Evolutionary conservation across 2,113 vertebrate species (phyloP).

Genomic region (Caranx ignobilis): DNA sequence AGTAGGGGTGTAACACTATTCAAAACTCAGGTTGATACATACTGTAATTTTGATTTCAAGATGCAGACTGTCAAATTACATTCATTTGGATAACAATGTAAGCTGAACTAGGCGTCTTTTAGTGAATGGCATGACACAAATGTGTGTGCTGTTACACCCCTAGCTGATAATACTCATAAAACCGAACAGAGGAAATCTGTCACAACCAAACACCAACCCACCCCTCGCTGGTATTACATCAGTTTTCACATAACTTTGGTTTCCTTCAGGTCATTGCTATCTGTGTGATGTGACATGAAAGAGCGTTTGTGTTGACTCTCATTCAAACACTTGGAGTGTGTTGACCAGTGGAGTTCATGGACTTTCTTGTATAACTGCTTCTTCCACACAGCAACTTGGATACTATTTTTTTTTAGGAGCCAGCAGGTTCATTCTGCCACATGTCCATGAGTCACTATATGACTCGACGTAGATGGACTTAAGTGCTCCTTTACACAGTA

Average conservation of each 20-base stretch:
- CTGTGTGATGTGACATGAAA: constrained; percentile 7
- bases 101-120: no score
- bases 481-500: neutral
- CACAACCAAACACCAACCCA: constrained; percentile 45
- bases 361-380: constrained; percentile 5
- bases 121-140: no score
- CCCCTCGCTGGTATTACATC: constrained; percentile 33
- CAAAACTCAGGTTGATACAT: no score
- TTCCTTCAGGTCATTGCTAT: constrained; percentile 28
- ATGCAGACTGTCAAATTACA: no score
- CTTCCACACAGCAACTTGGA: constrained; percentile 21
- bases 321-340: neutral
- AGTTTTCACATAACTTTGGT: constrained; percentile 48
- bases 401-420: constrained; percentile 50
- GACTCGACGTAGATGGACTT: constrained; percentile 32
- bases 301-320: constrained; percentile 1
- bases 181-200: constrained; percentile 49
- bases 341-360: constrained; percentile 9
- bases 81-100: no score
- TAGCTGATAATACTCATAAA: neutral
- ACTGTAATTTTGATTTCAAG: no score
- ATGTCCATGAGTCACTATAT: constrained; percentile 61
- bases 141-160: no score
- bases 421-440: constrained; percentile 58
- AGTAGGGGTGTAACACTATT: no score